These are phyloP conservation scores for Entelurus aequoreus DNA, from an alignment of 2,113 vertebrate species.

Conservation along the genomic window DNA sequence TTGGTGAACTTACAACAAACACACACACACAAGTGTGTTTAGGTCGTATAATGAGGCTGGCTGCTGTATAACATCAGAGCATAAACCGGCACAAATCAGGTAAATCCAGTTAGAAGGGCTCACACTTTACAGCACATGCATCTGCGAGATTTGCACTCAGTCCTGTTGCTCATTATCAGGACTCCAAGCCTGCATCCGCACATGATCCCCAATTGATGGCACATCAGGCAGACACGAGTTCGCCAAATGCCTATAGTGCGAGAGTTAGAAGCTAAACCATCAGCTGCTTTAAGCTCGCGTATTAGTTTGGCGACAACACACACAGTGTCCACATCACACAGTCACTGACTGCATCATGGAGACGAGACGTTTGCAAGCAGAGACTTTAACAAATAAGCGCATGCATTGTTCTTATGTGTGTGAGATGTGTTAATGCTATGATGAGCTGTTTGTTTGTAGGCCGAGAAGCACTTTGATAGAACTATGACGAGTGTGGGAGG, in stretches of 20 bases:
- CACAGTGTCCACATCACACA: constrained; percentile 52
- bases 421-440: not conserved
- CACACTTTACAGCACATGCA: constrained; percentile 53
- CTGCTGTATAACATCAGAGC: constrained; percentile 49
- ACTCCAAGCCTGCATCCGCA: constrained; percentile 31
- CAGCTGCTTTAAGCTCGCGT: constrained; percentile 56
- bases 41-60: constrained; percentile 49
- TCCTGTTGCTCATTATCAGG: constrained; percentile 56
- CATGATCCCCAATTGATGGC: constrained; percentile 13
- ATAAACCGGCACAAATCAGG: constrained; percentile 64
- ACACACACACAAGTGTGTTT: constrained; percentile 35
- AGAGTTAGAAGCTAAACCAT: constrained; percentile 64
- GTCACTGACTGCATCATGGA: constrained; percentile 52
- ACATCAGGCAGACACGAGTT: constrained; percentile 56
- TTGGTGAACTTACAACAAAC: constrained; percentile 31
- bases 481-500: constrained; percentile 16
- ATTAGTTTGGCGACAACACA: constrained; percentile 37
- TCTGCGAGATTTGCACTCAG: constrained; percentile 25
- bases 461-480: constrained; percentile 21
- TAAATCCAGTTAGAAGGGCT: constrained; percentile 60
- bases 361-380: constrained; percentile 29
- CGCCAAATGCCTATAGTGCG: constrained; percentile 43
- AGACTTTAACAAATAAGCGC: constrained; percentile 21
- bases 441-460: constrained; percentile 34
- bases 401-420: constrained; percentile 15